A percentile compares a stretch with the other conserved stretches of the same genome.
These are phyloP conservation scores for Thalassaphorura encarpata DNA, from an alignment of 1,140 invertebrate genomes.

Conservation along the genomic window DNA sequence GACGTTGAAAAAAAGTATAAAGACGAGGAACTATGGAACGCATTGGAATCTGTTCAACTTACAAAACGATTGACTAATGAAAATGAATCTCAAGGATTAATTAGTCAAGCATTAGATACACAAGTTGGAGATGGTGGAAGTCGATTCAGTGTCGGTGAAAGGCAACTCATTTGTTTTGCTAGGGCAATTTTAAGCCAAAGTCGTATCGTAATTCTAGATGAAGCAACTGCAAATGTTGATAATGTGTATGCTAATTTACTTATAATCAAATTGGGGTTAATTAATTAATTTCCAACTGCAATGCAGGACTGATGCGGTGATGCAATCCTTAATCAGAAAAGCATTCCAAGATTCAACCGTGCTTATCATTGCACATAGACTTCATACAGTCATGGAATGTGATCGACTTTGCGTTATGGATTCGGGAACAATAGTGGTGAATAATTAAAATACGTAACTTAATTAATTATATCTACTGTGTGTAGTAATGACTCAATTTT, in stretches of 20 bases:
- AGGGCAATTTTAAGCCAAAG: constrained; percentile 78
- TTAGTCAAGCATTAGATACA: not conserved
- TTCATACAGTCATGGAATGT: constrained; percentile 59
- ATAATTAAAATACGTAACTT: not conserved
- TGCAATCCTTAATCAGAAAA: constrained; percentile 57
- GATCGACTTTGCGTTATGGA: constrained; percentile 67
- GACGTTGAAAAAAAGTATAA: not conserved
- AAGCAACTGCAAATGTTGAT: constrained; percentile 87
- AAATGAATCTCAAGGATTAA: not conserved
- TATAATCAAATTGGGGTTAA: too few species aligned
- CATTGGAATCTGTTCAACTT: not conserved
- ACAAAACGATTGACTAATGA: not conserved
- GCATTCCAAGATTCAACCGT: constrained; percentile 67
- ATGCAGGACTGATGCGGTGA: constrained; percentile 55
- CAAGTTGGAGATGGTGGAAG: constrained; percentile 35
- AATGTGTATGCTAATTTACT: not conserved
- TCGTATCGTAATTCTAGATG: constrained; percentile 78
- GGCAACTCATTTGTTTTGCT: constrained; percentile 81
- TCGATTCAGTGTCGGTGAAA: constrained; percentile 56
- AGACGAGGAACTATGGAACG: not conserved
- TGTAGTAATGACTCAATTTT: too few species aligned
- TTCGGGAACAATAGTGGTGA: constrained; percentile 42
- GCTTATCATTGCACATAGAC: constrained; percentile 71
- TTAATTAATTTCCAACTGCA: too few species aligned
- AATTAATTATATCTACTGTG: not conserved